Evolutionary conservation across 1,140 invertebrate species (phyloP), one percentile per base, ranked within the genome.

Genomic region (Liolophura sinensis): DNA sequence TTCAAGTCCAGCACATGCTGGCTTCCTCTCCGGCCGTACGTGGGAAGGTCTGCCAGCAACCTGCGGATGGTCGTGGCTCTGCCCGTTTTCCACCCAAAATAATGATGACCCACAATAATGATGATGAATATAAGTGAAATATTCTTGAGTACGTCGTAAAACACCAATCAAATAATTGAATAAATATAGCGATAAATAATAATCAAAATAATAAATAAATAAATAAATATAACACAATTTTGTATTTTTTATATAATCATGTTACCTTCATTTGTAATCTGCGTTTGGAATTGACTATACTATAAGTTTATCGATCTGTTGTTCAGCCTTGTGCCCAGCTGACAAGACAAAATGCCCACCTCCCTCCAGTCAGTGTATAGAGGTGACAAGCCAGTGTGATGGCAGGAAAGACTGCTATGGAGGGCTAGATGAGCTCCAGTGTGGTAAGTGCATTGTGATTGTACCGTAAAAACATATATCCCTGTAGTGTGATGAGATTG

Each of bases 371-470:
- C 73, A 82, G 14, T 83, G 78, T 59, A 76, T 87, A 18, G 76
- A 80, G 9, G 60, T 58, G 1, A 58, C 57, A 5, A 47, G 74
- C 9, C 59, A 71, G 11, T 87, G 86, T 69, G 83, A 87, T 69
- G 79, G 74, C 40, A 71, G 76, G 40, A 62, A 60, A 7, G 84
- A 87, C 67, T 87, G 86, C 69, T 73, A 83, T 20, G 65, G 78
- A 31, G 83, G 79, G 7, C 80, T 83, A 5, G 86, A 87, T 50
- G 86, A 87, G 69, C 15, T 51, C 1, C 70, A 80, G 25, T 86
- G 85, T 65, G 75, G 84, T 85, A 73, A 75, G 75, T 72, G 22
- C 52, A 60, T 51, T 20, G 60, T 11, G 24, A 20, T 27, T 50
- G 16, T 27, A n/a, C 61, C 47, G 24, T 27, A 22, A 22, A 27